A percentile compares a stretch with the other conserved stretches of the same genome.
phyloP scores from a whole-genome alignment of 2,113 vertebrate species.

The Agapornis roseicollis region DNA sequence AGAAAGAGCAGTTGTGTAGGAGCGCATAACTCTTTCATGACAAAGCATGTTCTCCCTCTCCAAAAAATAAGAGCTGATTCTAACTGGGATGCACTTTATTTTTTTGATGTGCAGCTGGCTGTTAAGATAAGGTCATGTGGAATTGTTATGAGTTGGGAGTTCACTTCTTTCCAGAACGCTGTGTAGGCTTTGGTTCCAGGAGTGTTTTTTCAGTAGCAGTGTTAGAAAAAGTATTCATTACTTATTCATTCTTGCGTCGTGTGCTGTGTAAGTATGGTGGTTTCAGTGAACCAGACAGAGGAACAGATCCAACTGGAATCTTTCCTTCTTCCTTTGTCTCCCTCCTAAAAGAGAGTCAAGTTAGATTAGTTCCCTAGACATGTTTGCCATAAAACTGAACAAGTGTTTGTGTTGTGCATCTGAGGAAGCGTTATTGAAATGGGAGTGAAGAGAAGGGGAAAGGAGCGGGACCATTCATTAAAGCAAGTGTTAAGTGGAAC shows the following conservation, averaged over 20 bases:
- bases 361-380: background rate
- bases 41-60: background rate
- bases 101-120: background rate
- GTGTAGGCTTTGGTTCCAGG: background rate
- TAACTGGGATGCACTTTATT: background rate
- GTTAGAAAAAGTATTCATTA: background rate
- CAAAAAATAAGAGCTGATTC: background rate
- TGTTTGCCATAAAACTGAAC: background rate
- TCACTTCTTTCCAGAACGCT: background rate
- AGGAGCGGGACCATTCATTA: background rate
- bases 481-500: background rate
- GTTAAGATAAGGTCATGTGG: background rate
- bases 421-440: background rate
- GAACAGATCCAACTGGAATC: background rate
- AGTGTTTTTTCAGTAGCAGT: background rate
- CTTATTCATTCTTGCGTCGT: background rate
- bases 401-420: rapidly evolving
- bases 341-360: background rate
- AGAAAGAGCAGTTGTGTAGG: background rate
- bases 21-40: background rate
- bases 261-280: background rate
- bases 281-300: background rate
- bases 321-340: background rate
- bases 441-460: background rate
- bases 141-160: background rate